These are phyloP conservation scores for Synanthedon formicaeformis DNA, from an alignment of 2,888 invertebrate species.

Conservation along the genomic window DNA sequence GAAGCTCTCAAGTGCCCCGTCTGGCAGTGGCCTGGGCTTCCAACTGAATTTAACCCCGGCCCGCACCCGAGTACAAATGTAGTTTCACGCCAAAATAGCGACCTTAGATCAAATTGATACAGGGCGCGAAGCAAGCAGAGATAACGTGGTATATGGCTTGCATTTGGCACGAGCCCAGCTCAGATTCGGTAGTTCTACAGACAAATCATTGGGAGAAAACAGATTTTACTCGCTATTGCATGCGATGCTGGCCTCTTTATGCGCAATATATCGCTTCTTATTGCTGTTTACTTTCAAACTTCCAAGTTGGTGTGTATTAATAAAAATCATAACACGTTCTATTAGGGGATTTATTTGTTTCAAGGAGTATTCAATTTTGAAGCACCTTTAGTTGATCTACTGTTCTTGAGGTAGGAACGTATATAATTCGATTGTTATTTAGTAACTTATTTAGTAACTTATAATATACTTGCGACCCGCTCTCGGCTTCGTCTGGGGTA, in stretches of 20 bases:
- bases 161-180: conserved; percentile 62
- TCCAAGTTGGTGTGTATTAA: not conserved
- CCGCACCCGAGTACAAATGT: not conserved
- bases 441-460: too few relatives aligned
- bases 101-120: not conserved
- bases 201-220: conserved; percentile 68
- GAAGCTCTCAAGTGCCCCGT: conserved; percentile 27
- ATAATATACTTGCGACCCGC: too few relatives aligned
- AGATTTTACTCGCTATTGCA: conserved; percentile 58
- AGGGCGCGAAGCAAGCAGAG: not conserved
- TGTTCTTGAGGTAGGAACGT: too few relatives aligned
- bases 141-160: conserved; percentile 24
- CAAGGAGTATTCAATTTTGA: too few relatives aligned
- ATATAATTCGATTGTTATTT: too few relatives aligned
- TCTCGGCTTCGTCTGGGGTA: too few relatives aligned
- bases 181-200: conserved; percentile 58
- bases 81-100: not conserved
- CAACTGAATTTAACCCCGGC: conserved; percentile 37
- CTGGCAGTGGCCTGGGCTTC: conserved; percentile 35
- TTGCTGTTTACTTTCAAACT: conserved; percentile 26
- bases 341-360: too few relatives aligned
- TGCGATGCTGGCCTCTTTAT: conserved; percentile 18
- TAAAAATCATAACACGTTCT: too few relatives aligned
- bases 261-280: conserved; percentile 42
- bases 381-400: too few relatives aligned